Base-by-base conservation (phyloP, 2,113 vertebrate genomes). In the Austrofundulus limnaeus region DNA sequence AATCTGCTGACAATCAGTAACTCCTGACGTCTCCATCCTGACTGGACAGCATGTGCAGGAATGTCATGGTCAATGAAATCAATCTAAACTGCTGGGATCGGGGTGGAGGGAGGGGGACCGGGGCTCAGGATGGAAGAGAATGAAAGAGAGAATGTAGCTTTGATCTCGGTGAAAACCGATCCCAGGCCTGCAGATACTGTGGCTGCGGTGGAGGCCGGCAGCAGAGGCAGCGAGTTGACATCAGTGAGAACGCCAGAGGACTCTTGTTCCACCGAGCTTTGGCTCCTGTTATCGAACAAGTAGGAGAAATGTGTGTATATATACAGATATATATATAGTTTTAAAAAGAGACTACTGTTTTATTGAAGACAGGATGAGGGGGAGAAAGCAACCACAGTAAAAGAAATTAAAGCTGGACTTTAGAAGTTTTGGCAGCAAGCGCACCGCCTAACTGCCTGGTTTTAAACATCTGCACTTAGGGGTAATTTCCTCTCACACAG, bases 31-130 rank as follows among this genome's bases (percentile, higher is more conserved):
- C 88, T 83, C 82, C 77, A 73, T 88, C 78, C 75, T 70, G 88
- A 88, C 82, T 87, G 87, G 88, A 85, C 86, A 68, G 83, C 87
- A 87, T 89, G 85, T 86, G 77, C 80, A 84, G 89, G 88, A 92
- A 91, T 91, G 90, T 89, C 91, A 90, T 84, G 87, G 89, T 85
- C 86, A 91, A 88, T 91, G 87, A 92, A 92, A 92, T 91, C 88
- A 87, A 91, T 91, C 91, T 85, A 90, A 91, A 91, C 90, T 87
- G 87, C 86, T 82, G 84, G 82, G 88, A 86, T 82, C 48, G 77
- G 75, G 66, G 78, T 54, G 53, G 69, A 52, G 76, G 37, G 37
- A 10, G 37, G 11, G 37, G 79, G 70, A 52, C 6, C 2, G 78
- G 75, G 67, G 83, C 70, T 76, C 77, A 77, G 68, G 84, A 85